These are phyloP conservation scores for Tetraneura akinire DNA, from an alignment of 1,140 invertebrate species.

Conservation along the genomic window DNA sequence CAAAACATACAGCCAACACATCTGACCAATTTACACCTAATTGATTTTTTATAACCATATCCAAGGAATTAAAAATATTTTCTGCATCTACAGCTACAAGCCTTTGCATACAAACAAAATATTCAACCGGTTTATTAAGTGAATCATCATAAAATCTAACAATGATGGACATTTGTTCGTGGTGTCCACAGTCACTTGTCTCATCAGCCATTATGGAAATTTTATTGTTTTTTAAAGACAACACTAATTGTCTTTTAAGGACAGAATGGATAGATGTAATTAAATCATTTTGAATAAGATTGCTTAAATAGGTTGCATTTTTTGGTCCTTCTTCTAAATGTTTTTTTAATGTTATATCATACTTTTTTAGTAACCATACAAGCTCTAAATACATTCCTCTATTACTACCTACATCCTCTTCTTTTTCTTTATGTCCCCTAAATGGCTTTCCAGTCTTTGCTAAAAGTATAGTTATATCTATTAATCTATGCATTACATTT, in stretches of 20 bases:
- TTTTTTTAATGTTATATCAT: conserved; percentile 39
- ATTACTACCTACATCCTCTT: background rate
- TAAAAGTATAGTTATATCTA: conserved; percentile 34
- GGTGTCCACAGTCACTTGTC: background rate
- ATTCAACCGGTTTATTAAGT: background rate
- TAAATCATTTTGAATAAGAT: conserved; percentile 42
- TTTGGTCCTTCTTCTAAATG: conserved; percentile 27
- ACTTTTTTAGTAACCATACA: conserved; percentile 1
- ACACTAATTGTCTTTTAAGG: background rate
- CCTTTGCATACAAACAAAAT: background rate
- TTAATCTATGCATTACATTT: background rate
- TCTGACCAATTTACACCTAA: background rate
- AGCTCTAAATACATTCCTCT: conserved; percentile 30
- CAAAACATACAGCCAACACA: background rate
- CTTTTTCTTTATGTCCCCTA: conserved; percentile 22
- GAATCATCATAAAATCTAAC: background rate
- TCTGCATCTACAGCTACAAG: background rate
- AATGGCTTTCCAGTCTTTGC: conserved; percentile 8
- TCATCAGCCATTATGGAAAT: background rate
- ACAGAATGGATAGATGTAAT: conserved; percentile 1
- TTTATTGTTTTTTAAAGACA: conserved; percentile 4
- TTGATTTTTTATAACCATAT: background rate
- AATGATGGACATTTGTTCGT: background rate
- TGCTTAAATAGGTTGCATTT: conserved; percentile 36
- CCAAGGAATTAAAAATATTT: background rate